phyloP scores from a whole-genome alignment of 2,797 vertebrate genomes.

The Crenichthys baileyi region DNA sequence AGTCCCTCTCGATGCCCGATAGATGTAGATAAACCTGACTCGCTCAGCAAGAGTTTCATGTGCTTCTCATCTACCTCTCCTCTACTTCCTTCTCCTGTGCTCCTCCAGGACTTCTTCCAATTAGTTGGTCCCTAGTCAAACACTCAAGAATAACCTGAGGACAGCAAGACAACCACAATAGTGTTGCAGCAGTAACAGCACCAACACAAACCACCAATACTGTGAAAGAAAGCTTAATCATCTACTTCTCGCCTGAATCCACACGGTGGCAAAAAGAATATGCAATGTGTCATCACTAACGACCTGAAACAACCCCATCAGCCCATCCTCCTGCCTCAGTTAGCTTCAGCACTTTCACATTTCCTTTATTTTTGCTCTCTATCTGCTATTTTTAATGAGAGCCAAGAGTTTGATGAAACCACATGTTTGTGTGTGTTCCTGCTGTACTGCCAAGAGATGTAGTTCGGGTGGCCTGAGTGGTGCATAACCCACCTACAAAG shows the following conservation, averaged over 20 bases:
- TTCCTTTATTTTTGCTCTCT: slow-evolving; percentile 27
- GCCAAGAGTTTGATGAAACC: slow-evolving; percentile 14
- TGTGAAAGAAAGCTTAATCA: slow-evolving; percentile 68
- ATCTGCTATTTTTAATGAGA: slow-evolving; percentile 52
- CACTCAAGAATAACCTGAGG: slow-evolving; percentile 75
- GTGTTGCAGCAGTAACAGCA: slow-evolving; percentile 65
- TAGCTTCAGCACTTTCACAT: slow-evolving; percentile 36
- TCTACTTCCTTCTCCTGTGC: slow-evolving; percentile 50
- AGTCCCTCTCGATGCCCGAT: slow-evolving; percentile 37
- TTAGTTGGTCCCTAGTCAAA: slow-evolving; percentile 75
- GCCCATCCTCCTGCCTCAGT: slow-evolving; percentile 35
- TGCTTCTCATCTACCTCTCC: slow-evolving; percentile 29
- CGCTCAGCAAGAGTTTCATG: slow-evolving; percentile 42
- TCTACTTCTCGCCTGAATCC: slow-evolving; percentile 51
- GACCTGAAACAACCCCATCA: slow-evolving; percentile 47
- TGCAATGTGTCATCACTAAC: slow-evolving; percentile 40
- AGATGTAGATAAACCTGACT: slow-evolving; percentile 37
- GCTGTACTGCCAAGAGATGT: slow-evolving; percentile 18
- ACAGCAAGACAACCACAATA: slow-evolving; percentile 65
- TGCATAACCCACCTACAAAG: slow-evolving; percentile 51
- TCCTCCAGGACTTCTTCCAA: slow-evolving; percentile 80
- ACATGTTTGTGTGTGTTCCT: not conserved
- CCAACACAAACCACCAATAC: slow-evolving; percentile 62
- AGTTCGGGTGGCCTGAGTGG: slow-evolving; percentile 45
- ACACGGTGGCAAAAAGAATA: slow-evolving; percentile 47